Evolutionary conservation across 2,113 vertebrate species (phyloP).

Genomic region (Corythaixoides concolor): DNA sequence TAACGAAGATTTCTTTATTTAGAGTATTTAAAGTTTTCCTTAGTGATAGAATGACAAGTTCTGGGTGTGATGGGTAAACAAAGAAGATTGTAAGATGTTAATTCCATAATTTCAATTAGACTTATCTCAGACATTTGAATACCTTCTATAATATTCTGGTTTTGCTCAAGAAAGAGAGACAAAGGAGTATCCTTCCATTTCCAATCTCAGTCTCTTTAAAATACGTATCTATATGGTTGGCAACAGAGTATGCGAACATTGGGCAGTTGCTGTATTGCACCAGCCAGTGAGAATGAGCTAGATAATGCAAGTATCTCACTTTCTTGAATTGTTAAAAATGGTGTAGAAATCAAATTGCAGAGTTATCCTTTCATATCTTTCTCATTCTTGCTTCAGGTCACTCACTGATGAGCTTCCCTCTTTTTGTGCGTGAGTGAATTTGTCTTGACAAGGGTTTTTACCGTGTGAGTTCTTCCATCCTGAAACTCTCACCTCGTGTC

Average conservation of each 20-base stretch:
- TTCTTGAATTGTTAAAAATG: neutral
- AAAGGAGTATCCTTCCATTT: neutral
- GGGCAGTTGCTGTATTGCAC: neutral
- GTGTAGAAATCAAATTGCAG: neutral
- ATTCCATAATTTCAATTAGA: neutral
- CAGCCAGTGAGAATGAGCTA: neutral
- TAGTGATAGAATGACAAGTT: neutral
- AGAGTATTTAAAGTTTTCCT: neutral
- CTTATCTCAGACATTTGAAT: neutral
- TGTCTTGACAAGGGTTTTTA: neutral
- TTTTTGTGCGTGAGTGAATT: neutral
- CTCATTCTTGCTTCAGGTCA: neutral
- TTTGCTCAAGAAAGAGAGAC: neutral
- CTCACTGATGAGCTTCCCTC: neutral
- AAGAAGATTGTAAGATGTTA: neutral
- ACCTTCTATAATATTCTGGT: neutral
- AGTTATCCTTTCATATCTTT: neutral
- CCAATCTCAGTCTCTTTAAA: neutral
- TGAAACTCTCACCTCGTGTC: neutral
- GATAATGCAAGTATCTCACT: neutral
- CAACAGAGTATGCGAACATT: fast-evolving
- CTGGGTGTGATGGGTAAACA: neutral
- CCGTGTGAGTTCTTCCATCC: neutral
- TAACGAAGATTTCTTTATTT: neutral
- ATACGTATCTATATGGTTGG: fast-evolving